Conservation (phyloP, 2,113 vertebrate species). For the Neodon shergylaensis region DNA sequence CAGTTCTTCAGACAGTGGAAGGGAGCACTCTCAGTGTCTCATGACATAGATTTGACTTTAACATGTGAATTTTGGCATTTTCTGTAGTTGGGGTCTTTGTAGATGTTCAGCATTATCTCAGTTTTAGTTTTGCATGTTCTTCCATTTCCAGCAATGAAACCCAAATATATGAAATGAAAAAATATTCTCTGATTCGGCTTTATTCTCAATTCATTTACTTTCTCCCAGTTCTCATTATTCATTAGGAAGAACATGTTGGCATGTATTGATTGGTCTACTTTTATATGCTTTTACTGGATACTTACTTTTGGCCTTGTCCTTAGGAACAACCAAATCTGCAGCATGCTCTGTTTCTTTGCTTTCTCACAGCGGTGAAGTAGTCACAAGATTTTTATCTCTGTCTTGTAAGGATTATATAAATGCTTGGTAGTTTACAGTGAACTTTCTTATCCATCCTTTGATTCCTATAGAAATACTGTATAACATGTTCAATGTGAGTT, state of each 20-base stretch:
- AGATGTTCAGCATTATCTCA: neutral
- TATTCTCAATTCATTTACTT: conserved; percentile 47
- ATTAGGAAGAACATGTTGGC: neutral
- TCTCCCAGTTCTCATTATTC: conserved; percentile 17
- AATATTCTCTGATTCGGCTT: conserved; percentile 31
- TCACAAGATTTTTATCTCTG: conserved; percentile 15
- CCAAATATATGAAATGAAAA: conserved; percentile 30
- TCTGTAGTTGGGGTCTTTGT: conserved; percentile 16
- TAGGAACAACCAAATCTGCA: conserved; percentile 23
- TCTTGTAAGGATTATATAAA: conserved; percentile 50
- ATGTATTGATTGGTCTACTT: conserved; percentile 41
- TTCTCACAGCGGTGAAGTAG: conserved; percentile 13
- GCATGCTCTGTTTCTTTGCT: conserved; percentile 23
- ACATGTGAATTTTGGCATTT: neutral
- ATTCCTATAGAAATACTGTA: neutral
- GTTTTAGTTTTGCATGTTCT: conserved; percentile 50
- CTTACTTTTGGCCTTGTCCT: neutral
- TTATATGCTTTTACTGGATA: conserved; percentile 8
- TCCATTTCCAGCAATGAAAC: neutral
- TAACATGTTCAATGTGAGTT: neutral
- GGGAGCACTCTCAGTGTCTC: neutral
- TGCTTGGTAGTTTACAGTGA: conserved; percentile 5
- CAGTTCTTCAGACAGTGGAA: neutral
- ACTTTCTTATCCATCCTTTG: conserved; percentile 33
- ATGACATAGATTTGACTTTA: conserved; percentile 15